Evolutionary conservation across 2,888 invertebrate genomes (phyloP), one percentile per base, ranked within the genome.

Genomic region (Diabrotica balteata): DNA sequence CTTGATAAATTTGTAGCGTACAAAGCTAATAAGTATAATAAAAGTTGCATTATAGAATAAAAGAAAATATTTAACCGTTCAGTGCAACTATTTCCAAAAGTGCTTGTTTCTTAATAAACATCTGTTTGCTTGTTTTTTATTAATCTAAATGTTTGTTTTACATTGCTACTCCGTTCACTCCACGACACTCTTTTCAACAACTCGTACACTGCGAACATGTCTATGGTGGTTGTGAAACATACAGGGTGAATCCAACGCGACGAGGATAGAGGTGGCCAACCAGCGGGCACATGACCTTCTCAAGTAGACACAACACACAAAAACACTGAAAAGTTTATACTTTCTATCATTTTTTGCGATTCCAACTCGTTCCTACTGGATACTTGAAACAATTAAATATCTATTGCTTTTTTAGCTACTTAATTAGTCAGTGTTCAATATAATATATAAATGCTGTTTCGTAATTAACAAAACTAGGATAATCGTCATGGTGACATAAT

Each of bases 201-300:
- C 69, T 72, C 66, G 69, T 70, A 73, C 73, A 73, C 74, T 73
- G 72, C 73, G 55, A 74, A 73, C 68, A 66, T 68, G 57, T 63
- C 54, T 64, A 58, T 72, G 59, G 66, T 69, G 71, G 66, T 69
- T 52, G 59, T 58, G 53, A 51, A 63, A 73, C 75, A 73, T 69
- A 78, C 87, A 91, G 91, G 94, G 92, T 79, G 93, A 93, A 86
- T 94, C 96, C 79, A 97, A 97, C 87, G 95, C 96, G 88, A 93
- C 93, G 83, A 93, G 97, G 89, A 96, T 97, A 91, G 93, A 93
- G 85, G 93, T 95, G 85, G 97, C 97, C 84, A 98, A 98, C 88
- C 94, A 96, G 87, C 91, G 96, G 82, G 96, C 97, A 84, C 95
- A 95, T 88, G 96, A 97, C 87, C 92, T 98, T 84, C 92, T 96